Evolutionary conservation across 2,797 vertebrate genomes (phyloP), one percentile per base, ranked within the genome.

Genomic region (Myioborus miniatus): DNA sequence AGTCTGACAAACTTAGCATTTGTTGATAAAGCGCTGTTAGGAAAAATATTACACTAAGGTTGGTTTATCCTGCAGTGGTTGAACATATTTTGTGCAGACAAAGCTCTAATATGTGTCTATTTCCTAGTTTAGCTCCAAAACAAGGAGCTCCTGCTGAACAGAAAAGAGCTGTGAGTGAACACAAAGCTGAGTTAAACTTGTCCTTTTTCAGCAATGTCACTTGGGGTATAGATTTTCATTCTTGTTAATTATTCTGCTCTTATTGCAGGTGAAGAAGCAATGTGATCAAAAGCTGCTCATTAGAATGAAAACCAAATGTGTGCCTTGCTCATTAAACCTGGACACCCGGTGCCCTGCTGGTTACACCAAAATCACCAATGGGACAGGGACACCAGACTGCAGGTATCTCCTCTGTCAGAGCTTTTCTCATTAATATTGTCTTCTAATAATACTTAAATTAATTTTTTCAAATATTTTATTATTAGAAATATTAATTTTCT

Each of bases 241-340:
- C 6, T 67, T 70, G 70, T 85, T 39, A 74, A 77, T 46, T 32
- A 46, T 39, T 83, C 52, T 93, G 55, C 12, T 91, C 30, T 75
- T 88, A 9, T 69, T 78, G 50, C 94, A 98, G 97, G 47, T 63
- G 55, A 96, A 98, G 96, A 99, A 98, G 86, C 96, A 97, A 39
- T 99, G 99, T 72, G 97, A 98, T 24, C 98, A 97, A 91, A 97
- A 93, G 9, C 97, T 97, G 17, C n/a, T 98, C 18, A 24, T 99
- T 63, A 97, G 71, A 56, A 98, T 98, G 23, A 98, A 97, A 87
- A 98, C 98, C 0, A 36, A 93, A 3, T 99, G 99, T 70, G 96
- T 87, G 41, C 97, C 98, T 39, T 99, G 99, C 74, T 69, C 83
- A 26, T 30, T 98, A 90, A 98, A 95, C 62, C 1, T 53, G 6